Evolutionary conservation across 2,113 vertebrate genomes (phyloP).

Genomic region (Nettapus auritus): DNA sequence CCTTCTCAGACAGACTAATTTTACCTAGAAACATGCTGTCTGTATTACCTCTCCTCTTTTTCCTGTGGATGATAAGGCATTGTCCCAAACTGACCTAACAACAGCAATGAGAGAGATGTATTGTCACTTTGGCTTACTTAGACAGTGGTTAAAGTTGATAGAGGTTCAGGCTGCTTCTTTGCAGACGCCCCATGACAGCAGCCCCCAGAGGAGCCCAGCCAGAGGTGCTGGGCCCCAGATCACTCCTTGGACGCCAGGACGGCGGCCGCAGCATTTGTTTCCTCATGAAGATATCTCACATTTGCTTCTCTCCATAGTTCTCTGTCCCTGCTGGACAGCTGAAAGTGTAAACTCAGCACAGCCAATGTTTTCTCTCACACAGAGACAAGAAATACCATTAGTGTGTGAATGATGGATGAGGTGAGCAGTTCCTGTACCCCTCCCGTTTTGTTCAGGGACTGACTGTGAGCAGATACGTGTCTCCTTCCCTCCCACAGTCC

Average conservation of each 20-base stretch:
- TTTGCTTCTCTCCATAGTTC: neutral
- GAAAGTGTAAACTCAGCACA: neutral
- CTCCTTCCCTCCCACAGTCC: neutral
- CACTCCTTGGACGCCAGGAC: neutral
- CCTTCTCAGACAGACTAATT: constrained; percentile 3
- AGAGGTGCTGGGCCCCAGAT: neutral
- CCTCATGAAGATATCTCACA: neutral
- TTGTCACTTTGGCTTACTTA: constrained; percentile 7
- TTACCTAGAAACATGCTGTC: neutral
- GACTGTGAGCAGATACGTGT: neutral
- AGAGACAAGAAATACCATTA: neutral
- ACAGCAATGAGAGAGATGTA: neutral
- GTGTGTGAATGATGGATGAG: neutral
- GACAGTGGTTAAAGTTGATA: constrained; percentile 1
- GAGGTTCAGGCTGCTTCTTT: neutral
- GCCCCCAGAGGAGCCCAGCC: neutral
- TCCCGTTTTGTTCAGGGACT: neutral
- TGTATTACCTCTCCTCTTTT: neutral
- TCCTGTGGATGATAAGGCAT: neutral
- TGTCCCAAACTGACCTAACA: constrained; percentile 3
- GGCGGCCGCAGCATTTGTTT: neutral
- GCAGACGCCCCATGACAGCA: neutral
- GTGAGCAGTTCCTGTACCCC: neutral
- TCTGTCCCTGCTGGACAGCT: neutral
- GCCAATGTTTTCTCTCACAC: neutral